Evolutionary conservation across 1,140 invertebrate genomes (phyloP), one percentile per base, ranked within the genome.

Genomic region (Drosophila repleta): DNA sequence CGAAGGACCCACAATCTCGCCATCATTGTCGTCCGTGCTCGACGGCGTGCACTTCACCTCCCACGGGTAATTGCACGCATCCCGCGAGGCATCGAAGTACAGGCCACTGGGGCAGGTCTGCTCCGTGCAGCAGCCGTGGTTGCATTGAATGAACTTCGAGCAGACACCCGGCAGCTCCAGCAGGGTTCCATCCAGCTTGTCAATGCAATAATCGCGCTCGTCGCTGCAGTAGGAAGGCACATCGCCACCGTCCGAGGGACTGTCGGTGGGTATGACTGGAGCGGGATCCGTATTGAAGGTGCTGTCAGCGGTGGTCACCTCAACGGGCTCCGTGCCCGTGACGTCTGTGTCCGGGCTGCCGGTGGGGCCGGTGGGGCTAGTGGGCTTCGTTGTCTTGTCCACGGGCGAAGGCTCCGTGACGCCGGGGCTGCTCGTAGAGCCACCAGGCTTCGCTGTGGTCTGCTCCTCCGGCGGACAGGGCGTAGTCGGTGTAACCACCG

Each of bases 1-100:
- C 24, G 83, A 87, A 7, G 83, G 83, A 7, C 83, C 83, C 6
- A 10, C 68, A 0, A 76, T 17, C 17, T 82, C 74, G 2, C 41
- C 68, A 0, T 8, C 4, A 4, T 20, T 45, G 52, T 76, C 77
- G 1, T 26, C 46, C 5, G 20, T 37, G n/a, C 29, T 15, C n/a
- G 6, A 4, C 2, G 26, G 21, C 1, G 11, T 51, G 35, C 83
- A 87, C 0, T 88, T 21, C 10, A 87, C 83, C 8, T 61, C 41
- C 52, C 46, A 53, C 6, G 56, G 46, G n/a, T 61, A 37, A 7
- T 87, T 61, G 29, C 83, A 87, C 3, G 1, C 0, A 4, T 21
- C 6, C 6, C 0, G 10, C 0, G 2, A 4, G 10, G 32, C 5
- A 37, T 66, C 62, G 11, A 79, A 87, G 48, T 79, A 88, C 18